phyloP scores from a whole-genome alignment of 2,113 vertebrate species.

The Spilogale gracilis region DNA sequence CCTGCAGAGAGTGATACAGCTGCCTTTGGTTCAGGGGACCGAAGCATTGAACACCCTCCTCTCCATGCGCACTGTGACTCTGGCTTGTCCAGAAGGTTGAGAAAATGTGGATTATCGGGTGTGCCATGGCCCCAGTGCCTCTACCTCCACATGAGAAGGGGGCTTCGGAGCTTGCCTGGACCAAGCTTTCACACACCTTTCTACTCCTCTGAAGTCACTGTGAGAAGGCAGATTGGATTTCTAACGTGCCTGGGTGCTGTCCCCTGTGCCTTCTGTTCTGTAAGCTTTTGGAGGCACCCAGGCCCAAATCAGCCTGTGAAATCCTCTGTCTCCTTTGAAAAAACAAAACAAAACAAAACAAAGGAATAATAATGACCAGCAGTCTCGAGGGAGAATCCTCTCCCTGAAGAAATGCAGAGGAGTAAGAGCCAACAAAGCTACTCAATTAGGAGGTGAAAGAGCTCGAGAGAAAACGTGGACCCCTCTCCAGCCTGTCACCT shows the following conservation, averaged over 20 bases:
- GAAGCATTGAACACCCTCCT: accelerated
- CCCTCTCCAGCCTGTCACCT: not conserved
- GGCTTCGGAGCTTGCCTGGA: not conserved
- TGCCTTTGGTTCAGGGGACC: not conserved
- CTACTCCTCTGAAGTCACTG: not conserved
- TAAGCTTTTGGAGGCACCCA: not conserved
- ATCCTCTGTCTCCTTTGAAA: not conserved
- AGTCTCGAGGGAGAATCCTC: not conserved
- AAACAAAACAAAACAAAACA: not conserved
- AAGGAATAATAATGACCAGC: not conserved
- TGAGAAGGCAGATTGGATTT: not conserved
- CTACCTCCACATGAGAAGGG: not conserved
- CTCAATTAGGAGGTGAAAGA: not conserved
- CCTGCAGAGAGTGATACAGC: not conserved
- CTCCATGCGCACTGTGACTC: not conserved
- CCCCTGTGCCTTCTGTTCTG: not conserved
- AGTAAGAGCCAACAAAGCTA: not conserved
- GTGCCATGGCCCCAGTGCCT: too few species aligned
- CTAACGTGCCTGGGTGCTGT: not conserved
- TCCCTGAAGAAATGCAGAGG: not conserved
- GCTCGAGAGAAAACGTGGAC: accelerated
- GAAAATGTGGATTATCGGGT: not conserved
- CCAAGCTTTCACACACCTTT: accelerated
- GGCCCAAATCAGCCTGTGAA: slow-evolving; percentile 43
- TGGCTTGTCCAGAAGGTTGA: not conserved